Conservation (phyloP, 2,113 vertebrate genomes). For the Peromyscus californicus region DNA sequence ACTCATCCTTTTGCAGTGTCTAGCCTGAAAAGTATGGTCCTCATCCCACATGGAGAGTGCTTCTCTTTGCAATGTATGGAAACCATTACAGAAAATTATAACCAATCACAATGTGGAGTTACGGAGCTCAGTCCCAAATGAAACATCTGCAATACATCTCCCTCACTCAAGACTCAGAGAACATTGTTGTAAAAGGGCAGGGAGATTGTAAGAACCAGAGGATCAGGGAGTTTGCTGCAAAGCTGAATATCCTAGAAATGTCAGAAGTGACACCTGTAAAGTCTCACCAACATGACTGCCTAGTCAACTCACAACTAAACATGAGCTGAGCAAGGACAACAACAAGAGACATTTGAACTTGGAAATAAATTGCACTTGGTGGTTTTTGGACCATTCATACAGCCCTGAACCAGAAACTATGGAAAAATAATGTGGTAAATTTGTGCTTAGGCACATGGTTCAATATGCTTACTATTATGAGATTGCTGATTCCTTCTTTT, state of each 20-base stretch:
- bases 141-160: background rate
- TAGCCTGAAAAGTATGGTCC: background rate
- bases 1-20: background rate
- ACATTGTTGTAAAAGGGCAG: background rate
- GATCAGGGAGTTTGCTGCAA: background rate
- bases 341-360: background rate
- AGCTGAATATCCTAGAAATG: background rate
- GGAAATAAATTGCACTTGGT: background rate
- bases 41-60: background rate
- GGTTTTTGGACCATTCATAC: background rate
- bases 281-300: background rate
- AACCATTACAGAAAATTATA: background rate
- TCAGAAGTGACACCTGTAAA: background rate
- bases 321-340: background rate
- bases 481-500: background rate
- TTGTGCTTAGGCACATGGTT: background rate
- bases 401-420: background rate
- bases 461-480: background rate
- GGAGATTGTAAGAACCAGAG: background rate
- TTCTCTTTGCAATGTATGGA: background rate
- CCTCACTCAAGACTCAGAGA: background rate
- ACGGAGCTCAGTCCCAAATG: background rate
- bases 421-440: background rate
- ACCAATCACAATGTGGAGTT: background rate
- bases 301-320: background rate